phyloP scores from a whole-genome alignment of 2,113 vertebrate species.

The Ahaetulla prasina region DNA sequence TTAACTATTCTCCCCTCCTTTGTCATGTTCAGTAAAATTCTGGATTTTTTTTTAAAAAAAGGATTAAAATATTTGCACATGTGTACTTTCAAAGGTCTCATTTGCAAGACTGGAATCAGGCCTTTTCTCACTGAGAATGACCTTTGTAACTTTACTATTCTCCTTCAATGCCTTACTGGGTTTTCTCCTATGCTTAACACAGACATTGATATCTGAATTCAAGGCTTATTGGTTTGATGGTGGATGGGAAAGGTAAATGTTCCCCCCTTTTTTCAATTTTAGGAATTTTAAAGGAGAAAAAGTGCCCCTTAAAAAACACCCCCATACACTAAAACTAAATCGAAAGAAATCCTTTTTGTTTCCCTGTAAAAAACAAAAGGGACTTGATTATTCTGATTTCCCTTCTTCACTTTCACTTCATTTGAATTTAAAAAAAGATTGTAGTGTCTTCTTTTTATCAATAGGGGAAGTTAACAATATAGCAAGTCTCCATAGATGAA shows the following conservation, averaged over 20 bases:
- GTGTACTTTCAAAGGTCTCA: not conserved
- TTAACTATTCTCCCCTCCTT: not conserved
- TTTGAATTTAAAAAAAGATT: not conserved
- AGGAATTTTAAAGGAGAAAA: not conserved
- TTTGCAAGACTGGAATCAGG: not conserved
- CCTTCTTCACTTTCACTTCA: not conserved
- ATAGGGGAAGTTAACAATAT: not conserved
- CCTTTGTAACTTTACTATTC: not conserved
- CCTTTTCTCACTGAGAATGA: not conserved
- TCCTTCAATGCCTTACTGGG: not conserved
- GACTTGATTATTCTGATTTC: not conserved
- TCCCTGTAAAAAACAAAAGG: not conserved
- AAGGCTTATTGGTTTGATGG: not conserved
- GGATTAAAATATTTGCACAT: not conserved
- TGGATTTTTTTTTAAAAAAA: not conserved
- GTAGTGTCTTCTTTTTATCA: not conserved
- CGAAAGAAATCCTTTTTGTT: not conserved
- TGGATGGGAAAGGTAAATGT: not conserved
- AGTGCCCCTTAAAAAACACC: not conserved
- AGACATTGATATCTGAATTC: not conserved
- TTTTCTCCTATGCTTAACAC: not conserved
- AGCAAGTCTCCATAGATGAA: not conserved
- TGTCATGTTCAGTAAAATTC: not conserved
- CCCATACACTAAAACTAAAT: not conserved
- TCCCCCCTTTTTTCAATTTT: not conserved